Evolutionary conservation across 2,113 vertebrate genomes (phyloP), one percentile per base, ranked within the genome.

Genomic region (Lontra canadensis): DNA sequence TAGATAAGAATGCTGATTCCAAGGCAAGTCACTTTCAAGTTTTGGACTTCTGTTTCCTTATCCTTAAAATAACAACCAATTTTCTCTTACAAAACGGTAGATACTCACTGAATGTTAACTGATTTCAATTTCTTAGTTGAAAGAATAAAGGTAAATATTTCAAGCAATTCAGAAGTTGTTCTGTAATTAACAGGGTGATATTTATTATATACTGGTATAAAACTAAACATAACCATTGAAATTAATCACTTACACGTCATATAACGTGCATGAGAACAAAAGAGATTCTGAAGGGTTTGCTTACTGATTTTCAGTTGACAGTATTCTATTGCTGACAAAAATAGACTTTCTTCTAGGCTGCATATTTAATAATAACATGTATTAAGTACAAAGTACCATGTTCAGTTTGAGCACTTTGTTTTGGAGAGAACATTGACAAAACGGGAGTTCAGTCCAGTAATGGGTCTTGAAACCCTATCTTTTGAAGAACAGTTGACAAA

Each of bases 121-220:
- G 4, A 80, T 82, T 95, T 44, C 42, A 88, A 76, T 31, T 29
- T 91, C 23, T 44, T 88, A 34, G 34, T 85, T 96, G 73, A 88
- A 88, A 57, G 71, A 91, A 80, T 55, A 71, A 92, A 57, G n/a
- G 9, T 44, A 93, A 87, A 76, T 95, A 76, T 80, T 97, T 85
- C 3, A 95, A 83, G 47, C 4, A 78, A 59, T 34, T 88, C 7
- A 47, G 93, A 89, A 74, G 34, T 76, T 86, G 36, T 4, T 78
- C 36, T 65, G 4, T 81, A 92, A 79, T 90, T 78, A 97, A 80
- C 6, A 52, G 36, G 21, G 65, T 87, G 29, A 7, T 63, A 21
- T 82, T 94, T 94, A 90, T 86, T 92, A 95, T 78, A 4, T 94
- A 39, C 14, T 88, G 81, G 11, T 73, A 26, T 63, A 76, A 96